Percentiles rank a stretch among this genome's conserved stretches.
These are phyloP conservation scores for Leucophenga montana DNA, from an alignment of 2,888 invertebrate species.

Conservation along the genomic window DNA sequence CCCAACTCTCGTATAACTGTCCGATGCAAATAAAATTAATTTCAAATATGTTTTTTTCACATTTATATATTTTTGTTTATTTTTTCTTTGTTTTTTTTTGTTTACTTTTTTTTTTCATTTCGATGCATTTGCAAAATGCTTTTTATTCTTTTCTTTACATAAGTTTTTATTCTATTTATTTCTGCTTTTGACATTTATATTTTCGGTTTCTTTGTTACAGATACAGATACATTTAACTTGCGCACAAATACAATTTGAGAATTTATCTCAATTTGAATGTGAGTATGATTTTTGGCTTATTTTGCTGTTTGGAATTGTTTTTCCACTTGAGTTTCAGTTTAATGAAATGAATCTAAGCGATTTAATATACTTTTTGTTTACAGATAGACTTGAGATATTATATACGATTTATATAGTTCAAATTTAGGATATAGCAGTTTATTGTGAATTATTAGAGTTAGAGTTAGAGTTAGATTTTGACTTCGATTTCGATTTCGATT, in stretches of 20 bases:
- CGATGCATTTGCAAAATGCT: constrained; percentile 14
- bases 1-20: too few species aligned
- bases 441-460: background rate
- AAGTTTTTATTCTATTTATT: constrained; percentile 9
- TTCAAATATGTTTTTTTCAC: constrained; percentile 36
- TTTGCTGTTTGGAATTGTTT: constrained; percentile 18
- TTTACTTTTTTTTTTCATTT: constrained; percentile 24
- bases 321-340: constrained; percentile 20
- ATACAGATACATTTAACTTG: constrained; percentile 14
- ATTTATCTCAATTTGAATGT: constrained; percentile 2
- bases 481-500: background rate
- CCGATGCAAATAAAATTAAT: constrained; percentile 2
- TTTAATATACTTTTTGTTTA: background rate
- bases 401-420: background rate
- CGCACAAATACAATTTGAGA: constrained; percentile 13
- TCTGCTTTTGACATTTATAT: constrained; percentile 8
- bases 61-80: constrained; percentile 45
- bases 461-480: background rate
- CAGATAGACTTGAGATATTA: constrained; percentile 3
- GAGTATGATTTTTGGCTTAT: constrained; percentile 8
- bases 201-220: background rate
- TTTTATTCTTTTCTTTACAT: background rate
- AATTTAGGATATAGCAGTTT: background rate
- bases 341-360: background rate
- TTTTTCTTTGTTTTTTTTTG: constrained; percentile 61